phyloP scores from a whole-genome alignment of 1,140 invertebrate species.

The Brachionus rotundiformis region DNA sequence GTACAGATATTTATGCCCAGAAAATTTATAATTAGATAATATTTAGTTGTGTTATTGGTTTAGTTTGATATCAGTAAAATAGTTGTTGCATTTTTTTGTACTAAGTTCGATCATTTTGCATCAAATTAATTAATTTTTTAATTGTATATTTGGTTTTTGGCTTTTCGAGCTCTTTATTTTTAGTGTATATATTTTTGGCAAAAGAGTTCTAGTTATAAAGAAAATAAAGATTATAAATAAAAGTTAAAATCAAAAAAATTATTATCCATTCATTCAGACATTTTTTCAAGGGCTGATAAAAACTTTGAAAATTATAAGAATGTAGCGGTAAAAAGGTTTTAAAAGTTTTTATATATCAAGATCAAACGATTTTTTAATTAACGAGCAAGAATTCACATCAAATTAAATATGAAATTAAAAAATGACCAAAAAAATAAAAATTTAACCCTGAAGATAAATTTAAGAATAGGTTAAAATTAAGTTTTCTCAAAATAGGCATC shows the following conservation, averaged over 20 bases:
- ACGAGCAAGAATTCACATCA: too few species aligned
- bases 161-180: not conserved
- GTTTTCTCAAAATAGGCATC: too few species aligned
- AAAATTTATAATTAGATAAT: not conserved
- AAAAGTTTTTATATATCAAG: too few species aligned
- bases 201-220: conserved; percentile 8
- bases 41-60: not conserved
- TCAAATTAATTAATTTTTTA: conserved; percentile 1
- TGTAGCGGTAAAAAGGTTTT: too few species aligned
- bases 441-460: too few species aligned
- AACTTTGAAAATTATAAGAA: too few species aligned
- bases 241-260: not conserved
- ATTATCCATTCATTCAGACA: too few species aligned
- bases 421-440: too few species aligned
- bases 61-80: not conserved
- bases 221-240: not conserved
- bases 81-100: not conserved
- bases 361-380: too few species aligned
- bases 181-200: not conserved
- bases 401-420: too few species aligned
- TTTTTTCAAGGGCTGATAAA: too few species aligned
- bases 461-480: too few species aligned
- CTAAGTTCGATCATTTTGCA: not conserved
- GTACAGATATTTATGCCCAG: not conserved
- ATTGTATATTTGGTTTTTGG: not conserved